Evolutionary conservation across 1,140 invertebrate genomes (phyloP).

Genomic region (Homalodisca vitripennis): DNA sequence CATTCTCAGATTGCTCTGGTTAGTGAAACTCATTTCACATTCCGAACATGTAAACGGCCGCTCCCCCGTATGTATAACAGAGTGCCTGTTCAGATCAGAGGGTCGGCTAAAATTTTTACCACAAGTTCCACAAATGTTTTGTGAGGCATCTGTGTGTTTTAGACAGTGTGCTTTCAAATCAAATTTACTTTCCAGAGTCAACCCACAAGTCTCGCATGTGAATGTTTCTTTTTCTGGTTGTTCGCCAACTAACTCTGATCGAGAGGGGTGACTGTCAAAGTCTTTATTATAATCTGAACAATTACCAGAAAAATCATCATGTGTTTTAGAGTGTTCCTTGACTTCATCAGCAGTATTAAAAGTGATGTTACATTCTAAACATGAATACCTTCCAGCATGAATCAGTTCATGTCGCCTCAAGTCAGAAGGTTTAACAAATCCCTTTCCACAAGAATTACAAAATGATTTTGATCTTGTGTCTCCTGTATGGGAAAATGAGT

Average conservation of each 20-base stretch:
- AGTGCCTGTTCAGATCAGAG: slow-evolving; percentile 28
- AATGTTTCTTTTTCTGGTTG: slow-evolving; percentile 29
- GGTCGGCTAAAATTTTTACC: slow-evolving; percentile 38
- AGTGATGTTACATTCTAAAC: slow-evolving; percentile 43
- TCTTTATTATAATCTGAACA: slow-evolving; percentile 31
- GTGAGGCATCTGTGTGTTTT: slow-evolving; percentile 35
- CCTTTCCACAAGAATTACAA: slow-evolving; percentile 67
- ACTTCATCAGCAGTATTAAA: slow-evolving; percentile 44
- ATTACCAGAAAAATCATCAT: not conserved
- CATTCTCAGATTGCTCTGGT: not conserved
- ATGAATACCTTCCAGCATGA: slow-evolving; percentile 36
- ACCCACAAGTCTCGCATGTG: slow-evolving; percentile 34
- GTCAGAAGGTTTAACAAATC: slow-evolving; percentile 70
- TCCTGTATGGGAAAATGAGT: slow-evolving; percentile 65
- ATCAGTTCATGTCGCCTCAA: slow-evolving; percentile 49
- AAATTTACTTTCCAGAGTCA: slow-evolving; percentile 32
- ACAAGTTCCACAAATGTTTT: slow-evolving; percentile 35
- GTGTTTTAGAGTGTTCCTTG: slow-evolving; percentile 23
- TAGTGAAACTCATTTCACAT: not conserved
- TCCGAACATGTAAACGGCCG: not conserved
- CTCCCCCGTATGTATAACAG: not conserved
- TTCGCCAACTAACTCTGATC: slow-evolving; percentile 21
- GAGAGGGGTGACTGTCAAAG: not conserved
- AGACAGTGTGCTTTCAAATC: slow-evolving; percentile 38
- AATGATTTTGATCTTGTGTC: slow-evolving; percentile 66